These are phyloP conservation scores for rat (Rattus norvegicus) DNA, from an alignment of 2,113 vertebrate genomes.

Conservation along the genomic window DNA sequence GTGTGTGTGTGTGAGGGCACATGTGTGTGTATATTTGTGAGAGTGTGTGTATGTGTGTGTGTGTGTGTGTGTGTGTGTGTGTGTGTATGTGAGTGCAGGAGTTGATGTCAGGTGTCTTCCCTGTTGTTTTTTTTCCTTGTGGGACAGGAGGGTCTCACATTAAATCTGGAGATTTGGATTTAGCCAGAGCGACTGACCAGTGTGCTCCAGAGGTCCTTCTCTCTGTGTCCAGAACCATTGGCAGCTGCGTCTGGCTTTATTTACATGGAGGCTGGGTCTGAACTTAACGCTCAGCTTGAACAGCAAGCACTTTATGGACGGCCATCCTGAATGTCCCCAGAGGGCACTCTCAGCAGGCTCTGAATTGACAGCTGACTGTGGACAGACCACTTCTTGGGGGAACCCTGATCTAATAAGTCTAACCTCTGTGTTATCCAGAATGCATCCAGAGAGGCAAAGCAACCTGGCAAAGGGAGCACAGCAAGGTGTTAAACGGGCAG, in stretches of 20 bases:
- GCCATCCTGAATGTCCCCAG: background rate
- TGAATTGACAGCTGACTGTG: background rate
- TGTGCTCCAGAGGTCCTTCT: background rate
- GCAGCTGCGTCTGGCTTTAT: background rate
- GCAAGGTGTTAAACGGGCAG: background rate
- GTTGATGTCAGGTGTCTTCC: background rate
- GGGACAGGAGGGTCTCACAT: background rate
- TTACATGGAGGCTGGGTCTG: background rate
- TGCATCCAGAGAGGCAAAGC: constrained; percentile 2
- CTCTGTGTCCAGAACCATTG: background rate
- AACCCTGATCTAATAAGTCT: background rate
- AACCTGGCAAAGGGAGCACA: constrained; percentile 32
- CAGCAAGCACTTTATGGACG: background rate
- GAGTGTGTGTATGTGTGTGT: background rate
- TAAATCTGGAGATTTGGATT: background rate
- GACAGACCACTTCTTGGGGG: background rate
- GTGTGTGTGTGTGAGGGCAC: background rate
- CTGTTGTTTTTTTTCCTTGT: background rate
- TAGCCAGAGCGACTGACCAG: background rate
- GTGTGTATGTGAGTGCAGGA: background rate
- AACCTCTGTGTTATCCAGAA: background rate
- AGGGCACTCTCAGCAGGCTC: background rate
- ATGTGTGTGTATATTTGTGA: too few species aligned
- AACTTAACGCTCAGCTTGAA: background rate
- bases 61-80: background rate